A percentile compares a stretch with the other conserved stretches of the same genome.
Conservation (phyloP, 2,888 invertebrate species). For the Arenicola marina region DNA sequence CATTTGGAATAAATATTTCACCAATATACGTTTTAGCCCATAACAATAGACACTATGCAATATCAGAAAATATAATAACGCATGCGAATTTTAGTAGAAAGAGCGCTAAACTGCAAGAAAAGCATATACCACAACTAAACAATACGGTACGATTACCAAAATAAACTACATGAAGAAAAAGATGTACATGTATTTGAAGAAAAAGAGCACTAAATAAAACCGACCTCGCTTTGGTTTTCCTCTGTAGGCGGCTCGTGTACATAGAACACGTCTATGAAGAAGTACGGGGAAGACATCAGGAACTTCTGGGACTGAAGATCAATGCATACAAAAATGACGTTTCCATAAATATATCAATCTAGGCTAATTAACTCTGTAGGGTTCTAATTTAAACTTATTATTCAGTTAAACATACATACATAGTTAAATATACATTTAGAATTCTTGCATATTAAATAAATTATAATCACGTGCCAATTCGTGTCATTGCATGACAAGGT, state of each 20-base stretch:
- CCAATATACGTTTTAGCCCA: background rate
- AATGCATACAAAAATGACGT: background rate
- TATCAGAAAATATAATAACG: too few relatives aligned
- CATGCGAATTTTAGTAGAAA: too few relatives aligned
- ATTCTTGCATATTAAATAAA: too few relatives aligned
- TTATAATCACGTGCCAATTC: too few relatives aligned
- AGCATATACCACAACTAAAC: too few relatives aligned
- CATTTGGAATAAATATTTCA: background rate
- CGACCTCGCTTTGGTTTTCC: slow-evolving; percentile 70
- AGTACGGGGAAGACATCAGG: slow-evolving; percentile 68
- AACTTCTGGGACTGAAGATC: slow-evolving; percentile 59
- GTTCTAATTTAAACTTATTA: too few relatives aligned
- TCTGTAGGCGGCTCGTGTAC: slow-evolving; percentile 73
- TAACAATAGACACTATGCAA: background rate
- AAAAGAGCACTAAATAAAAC: background rate
- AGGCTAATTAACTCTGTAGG: background rate
- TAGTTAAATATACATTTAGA: background rate
- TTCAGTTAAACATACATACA: background rate
- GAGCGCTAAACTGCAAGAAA: too few relatives aligned
- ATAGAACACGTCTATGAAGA: slow-evolving; percentile 73
- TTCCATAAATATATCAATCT: background rate
- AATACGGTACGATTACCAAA: too few relatives aligned
- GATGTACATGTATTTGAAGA: background rate
- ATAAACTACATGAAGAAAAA: too few relatives aligned
- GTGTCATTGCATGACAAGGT: too few relatives aligned